Evolutionary conservation across 2,113 vertebrate genomes (phyloP), one percentile per base, ranked within the genome.

Genomic region (Gambusia holbrooki): DNA sequence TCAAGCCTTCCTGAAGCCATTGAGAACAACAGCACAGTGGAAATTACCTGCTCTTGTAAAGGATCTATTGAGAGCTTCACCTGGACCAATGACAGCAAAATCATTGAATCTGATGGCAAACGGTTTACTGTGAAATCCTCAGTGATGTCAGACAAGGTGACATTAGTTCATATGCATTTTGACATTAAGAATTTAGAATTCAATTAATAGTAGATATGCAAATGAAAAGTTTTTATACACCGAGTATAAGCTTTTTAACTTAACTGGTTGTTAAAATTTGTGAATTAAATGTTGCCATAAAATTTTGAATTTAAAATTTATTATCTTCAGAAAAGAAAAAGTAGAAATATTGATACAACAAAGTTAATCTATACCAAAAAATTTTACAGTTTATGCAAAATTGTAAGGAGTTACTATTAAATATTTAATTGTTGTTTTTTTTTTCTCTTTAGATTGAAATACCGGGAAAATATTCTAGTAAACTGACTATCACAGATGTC

Each of bases 11-110:
- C 64, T 0, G 91, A 93, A 62, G 85, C 87, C 0, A 64, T 92
- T 1, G 93, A 95, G 67, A 0, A 69, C 40, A 91, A 91, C 79
- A 86, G 63, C 90, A 91, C 90, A 0, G 88, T 95, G 79, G 60
- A 82, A 1, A 91, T 95, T 1, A 90, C 62, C 73, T 95, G 94
- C 84, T 14, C 74, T 0, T 90, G 91, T 1, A 84, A 81, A 65
- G 94, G 94, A 30, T 93, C 93, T 73, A 79, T 15, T 60, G 83
- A 92, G 54, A 71, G 22, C 3, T 94, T 93, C 84, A 19, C 5
- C 60, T 95, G 94, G 94, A 0, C 7, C 13, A 92, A 90, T 0
- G 81, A 71, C 66, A 73, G 79, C 12, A 0, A 0, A 0, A 17
- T 74, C 8, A 10, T 94, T 0, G 1, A 30, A 8, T 30, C 1